Evolutionary conservation across 37 sponge, comb jelly and placozoan genomes (phyloP), one percentile per base, ranked within the genome.

Genomic region (Chondrosia reniformis): DNA sequence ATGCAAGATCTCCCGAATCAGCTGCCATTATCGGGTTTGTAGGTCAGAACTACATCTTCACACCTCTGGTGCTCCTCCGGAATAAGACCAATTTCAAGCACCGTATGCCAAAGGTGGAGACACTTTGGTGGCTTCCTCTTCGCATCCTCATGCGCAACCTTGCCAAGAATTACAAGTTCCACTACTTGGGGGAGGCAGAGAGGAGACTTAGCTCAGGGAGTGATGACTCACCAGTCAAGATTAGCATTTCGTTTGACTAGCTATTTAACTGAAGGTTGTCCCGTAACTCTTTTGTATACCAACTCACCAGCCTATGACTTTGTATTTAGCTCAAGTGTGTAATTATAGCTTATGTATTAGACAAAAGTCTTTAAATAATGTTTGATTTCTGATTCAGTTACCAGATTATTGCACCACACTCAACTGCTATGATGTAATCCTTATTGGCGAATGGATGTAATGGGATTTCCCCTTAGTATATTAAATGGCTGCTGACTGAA

Each of bases 61-160:
- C 87, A 28, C 89, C 97, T 0, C 69, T 96, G 0, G 57, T 55
- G 22, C 79, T 80, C 34, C 89, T 96, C 33, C 34, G 37, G 9
- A 55, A 64, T 43, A 55, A 80, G 33, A 86, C 86, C 0, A 87
- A 89, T 55, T 88, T 95, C 43, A 58, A 85, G 61, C 69, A 91
- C 33, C 89, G 95, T 45, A 84, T 88, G 1, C 38, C 25, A 22
- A 17, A 24, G 15, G 82, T 89, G 0, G 56, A 45, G 52, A 30
- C 79, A 22, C 92, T 88, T 74, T 95, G 95, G 95, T 95, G 95
- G 95, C 79, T 88, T 78, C 46, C 46, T 4, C 86, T 95, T 2
- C 83, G 95, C 9, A 79, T 75, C 0, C 89, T 95, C 19, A 75
- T 95, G 36, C 40, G 85, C 21, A 40, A 84, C 0, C 79, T 95